phyloP scores from a whole-genome alignment of 2,888 invertebrate species.

The Thumatha senex region DNA sequence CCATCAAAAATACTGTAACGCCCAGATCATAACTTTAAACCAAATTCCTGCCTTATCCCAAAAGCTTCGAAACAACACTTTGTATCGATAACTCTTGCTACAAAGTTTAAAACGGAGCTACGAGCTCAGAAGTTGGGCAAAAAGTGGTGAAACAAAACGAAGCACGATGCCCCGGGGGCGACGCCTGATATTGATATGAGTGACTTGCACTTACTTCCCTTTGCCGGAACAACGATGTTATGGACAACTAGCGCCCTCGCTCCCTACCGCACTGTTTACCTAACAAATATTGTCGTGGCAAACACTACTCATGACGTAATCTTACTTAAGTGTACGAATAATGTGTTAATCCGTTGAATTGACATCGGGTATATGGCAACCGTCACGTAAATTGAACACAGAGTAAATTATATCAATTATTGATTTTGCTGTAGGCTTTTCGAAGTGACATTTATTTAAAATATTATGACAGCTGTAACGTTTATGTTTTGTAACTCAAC shows the following conservation, averaged over 20 bases:
- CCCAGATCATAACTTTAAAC: constrained; percentile 5
- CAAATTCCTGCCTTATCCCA: constrained; percentile 18
- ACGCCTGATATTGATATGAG: constrained; percentile 78
- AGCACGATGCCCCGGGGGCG: constrained; percentile 41
- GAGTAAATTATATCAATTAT: neutral
- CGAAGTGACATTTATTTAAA: too few species aligned
- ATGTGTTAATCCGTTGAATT: constrained; percentile 42
- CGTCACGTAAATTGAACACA: neutral
- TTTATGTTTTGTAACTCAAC: too few species aligned
- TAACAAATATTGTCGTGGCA: constrained; percentile 72
- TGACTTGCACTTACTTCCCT: constrained; percentile 81
- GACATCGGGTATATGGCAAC: constrained; percentile 1
- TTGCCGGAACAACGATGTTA: constrained; percentile 51
- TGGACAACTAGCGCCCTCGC: constrained; percentile 66
- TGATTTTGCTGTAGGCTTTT: neutral
- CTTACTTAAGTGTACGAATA: constrained; percentile 60
- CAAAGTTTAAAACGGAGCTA: constrained; percentile 39
- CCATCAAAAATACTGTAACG: neutral
- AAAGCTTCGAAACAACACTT: constrained; percentile 26
- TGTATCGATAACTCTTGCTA: constrained; percentile 38
- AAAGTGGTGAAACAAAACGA: constrained; percentile 73
- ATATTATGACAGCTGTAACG: too few species aligned
- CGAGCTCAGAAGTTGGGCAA: constrained; percentile 55
- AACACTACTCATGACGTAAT: constrained; percentile 67
- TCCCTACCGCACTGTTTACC: constrained; percentile 51